Base-by-base conservation (phyloP, 2,888 invertebrate genomes). In the Linhomoeus sp. region DNA sequence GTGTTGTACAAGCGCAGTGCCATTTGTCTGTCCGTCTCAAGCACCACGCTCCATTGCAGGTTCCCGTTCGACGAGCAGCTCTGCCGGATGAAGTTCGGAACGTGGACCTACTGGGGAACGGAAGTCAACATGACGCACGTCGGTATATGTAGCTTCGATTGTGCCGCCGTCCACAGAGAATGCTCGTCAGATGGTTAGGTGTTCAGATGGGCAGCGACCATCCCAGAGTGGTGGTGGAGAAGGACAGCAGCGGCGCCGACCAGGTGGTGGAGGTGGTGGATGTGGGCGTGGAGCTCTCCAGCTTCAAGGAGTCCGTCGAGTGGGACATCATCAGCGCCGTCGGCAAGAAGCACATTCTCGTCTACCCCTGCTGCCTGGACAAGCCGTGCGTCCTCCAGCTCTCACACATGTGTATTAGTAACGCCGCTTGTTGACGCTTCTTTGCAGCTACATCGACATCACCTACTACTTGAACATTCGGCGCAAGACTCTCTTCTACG, bases 301-400 rank as follows among this genome's bases (percentile, higher is more conserved):
- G 54, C 14, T 50, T 47, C 23, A 44, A 55, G 51, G 58, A 62
- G 41, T 58, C 59, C 1, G 62, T 63, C 1, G 62, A 62, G 46
- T 62, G 60, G 56, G 62, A 62, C 47, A 47, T 62, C 25, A 51
- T 62, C 3, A 56, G 56, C 1, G 57, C 58, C n/a, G 53, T 53
- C 25, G 59, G 58, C 2, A 53, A 50, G 9, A 48, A 87, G 79
- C 83, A 76, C 82, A 85, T 85, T 45, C 57, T 55, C 41, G 52
- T 55, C 49, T 62, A 62, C 45, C 58, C 60, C 1, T 62, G 61
- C 45, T 62, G 61, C 51, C 57, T 5, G 12, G 12, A 29, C 7
- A 9, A n/a, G n/a, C n/a, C n/a, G n/a, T n/a, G n/a, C n/a, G n/a
- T n/a, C n/a, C n/a, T n/a, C n/a, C n/a, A n/a, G n/a, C n/a, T n/a